These are phyloP conservation scores for Tokudaia tokunoshimensis DNA, from an alignment of 2,797 vertebrate species.

Conservation along the genomic window DNA sequence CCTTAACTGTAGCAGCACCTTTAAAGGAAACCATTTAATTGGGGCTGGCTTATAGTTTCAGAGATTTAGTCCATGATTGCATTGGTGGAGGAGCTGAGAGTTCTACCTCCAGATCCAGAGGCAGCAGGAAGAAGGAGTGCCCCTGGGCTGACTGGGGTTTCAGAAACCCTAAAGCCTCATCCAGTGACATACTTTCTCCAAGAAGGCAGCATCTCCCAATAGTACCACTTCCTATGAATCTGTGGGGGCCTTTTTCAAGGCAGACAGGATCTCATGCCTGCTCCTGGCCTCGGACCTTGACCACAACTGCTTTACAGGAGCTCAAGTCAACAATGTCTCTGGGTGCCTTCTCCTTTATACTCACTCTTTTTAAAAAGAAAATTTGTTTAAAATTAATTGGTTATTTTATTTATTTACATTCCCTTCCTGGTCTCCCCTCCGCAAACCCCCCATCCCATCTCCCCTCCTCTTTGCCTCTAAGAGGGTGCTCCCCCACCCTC, in stretches of 20 bases:
- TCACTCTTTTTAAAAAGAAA: not conserved
- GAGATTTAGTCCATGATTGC: not conserved
- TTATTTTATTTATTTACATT: not conserved
- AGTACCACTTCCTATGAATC: too few species aligned
- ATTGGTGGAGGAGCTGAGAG: not conserved
- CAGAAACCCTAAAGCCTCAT: not conserved
- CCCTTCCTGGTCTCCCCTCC: not conserved
- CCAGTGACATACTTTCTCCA: not conserved
- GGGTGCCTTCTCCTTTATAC: not conserved
- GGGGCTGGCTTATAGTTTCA: not conserved
- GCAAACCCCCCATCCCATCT: not conserved
- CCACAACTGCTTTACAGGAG: not conserved
- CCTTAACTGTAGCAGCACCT: not conserved
- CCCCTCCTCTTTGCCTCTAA: not conserved
- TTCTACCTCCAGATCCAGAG: not conserved
- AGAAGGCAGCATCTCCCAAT: not conserved
- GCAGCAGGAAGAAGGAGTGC: not conserved
- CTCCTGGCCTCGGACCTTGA: not conserved
- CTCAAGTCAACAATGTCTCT: not conserved
- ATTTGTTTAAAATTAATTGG: not conserved
- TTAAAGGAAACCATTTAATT: not conserved
- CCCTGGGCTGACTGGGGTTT: not conserved
- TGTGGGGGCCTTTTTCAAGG: not conserved
- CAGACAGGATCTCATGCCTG: not conserved
- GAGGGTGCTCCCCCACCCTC: not conserved